Evolutionary conservation across 1,140 invertebrate species (phyloP), one percentile per base, ranked within the genome.

Genomic region (Sitobion miscanthi): DNA sequence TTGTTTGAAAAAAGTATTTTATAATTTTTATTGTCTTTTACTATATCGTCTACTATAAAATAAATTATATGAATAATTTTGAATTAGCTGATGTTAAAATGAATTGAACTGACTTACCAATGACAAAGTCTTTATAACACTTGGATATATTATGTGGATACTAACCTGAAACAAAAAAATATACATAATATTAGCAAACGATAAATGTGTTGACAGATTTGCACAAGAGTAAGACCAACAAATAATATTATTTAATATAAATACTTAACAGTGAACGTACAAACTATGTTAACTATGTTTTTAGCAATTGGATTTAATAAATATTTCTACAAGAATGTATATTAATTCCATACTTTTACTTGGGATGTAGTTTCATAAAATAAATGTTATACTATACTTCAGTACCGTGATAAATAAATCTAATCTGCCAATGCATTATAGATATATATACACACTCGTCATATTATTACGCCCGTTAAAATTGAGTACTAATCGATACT

Each of bases 101-200:
- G 0, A 69, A 85, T 85, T 45, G 21, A 14, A 21, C 11, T 87
- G 7, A 87, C 86, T 87, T 49, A 87, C 86, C 52, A n/a, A n/a
- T 47, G n/a, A 35, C 2, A 30, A 2, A 87, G 86, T 87, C 17
- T 49, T 45, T 85, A 30, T 30, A n/a, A 52, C 49, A 49, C 49
- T 49, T 35, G 49, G 8, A 87, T 49, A 77, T n/a, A 77, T 77
- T 42, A 42, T 42, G 4, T 42, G 42, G 42, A 2, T 52, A 87
- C 86, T 49, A 87, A 87, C 86, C 86, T 87, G 86, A 52, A 87
- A 87, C 86, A 49, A 87, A 87, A 30, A 87, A 7, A 77, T 77
- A 17, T n/a, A 86, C 8, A 85, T 14, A 25, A 85, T 45, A 42
- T 47, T 86, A 47, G 45, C 25, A 86, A 86, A 86, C 42, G 47